Base-by-base conservation (phyloP, 2,888 invertebrate genomes). In the Taenaris catops region DNA sequence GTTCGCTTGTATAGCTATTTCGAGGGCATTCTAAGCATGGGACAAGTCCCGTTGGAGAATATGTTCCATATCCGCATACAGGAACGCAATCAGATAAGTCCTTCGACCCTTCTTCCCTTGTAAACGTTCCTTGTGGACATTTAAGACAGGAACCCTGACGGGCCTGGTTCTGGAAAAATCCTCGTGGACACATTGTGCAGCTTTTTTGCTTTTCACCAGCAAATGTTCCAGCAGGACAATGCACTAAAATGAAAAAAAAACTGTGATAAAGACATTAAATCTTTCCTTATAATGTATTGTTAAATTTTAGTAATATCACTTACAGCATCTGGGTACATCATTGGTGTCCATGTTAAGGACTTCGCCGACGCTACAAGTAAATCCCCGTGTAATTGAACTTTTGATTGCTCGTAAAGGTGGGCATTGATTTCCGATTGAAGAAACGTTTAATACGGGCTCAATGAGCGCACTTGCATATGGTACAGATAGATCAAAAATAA, bases 201-300 rank as follows among this genome's bases (percentile, higher is more conserved):
- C 92, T 90, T 60, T 95, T 94, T 79, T 97, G 96, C 55, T 96
- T 96, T 53, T 94, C 94, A 8, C 93, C 93, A 21, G 97, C 96
- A 60, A 92, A 97, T 0, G 98, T 97, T 57, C 99, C 99, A 51
- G 97, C 97, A 3, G 99, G 98, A 67, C 99, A 99, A 63, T 98
- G 96, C 44, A 98, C 95, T 95, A 58, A 26, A 54, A 51, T n/a
- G n/a, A n/a, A n/a, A n/a, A n/a, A n/a, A n/a, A n/a, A n/a, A n/a
- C n/a, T n/a, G n/a, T n/a, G n/a, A n/a, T n/a, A n/a, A n/a, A n/a
- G n/a, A n/a, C n/a, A n/a, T n/a, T n/a, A n/a, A n/a, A n/a, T n/a
- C n/a, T n/a, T n/a, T n/a, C n/a, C n/a, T n/a, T n/a, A n/a, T n/a
- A n/a, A n/a, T n/a, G n/a, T n/a, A n/a, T n/a, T n/a, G n/a, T n/a